Evolutionary conservation across 2,797 vertebrate genomes (phyloP), one percentile per base, ranked within the genome.

Genomic region (Austrolebias charrua): DNA sequence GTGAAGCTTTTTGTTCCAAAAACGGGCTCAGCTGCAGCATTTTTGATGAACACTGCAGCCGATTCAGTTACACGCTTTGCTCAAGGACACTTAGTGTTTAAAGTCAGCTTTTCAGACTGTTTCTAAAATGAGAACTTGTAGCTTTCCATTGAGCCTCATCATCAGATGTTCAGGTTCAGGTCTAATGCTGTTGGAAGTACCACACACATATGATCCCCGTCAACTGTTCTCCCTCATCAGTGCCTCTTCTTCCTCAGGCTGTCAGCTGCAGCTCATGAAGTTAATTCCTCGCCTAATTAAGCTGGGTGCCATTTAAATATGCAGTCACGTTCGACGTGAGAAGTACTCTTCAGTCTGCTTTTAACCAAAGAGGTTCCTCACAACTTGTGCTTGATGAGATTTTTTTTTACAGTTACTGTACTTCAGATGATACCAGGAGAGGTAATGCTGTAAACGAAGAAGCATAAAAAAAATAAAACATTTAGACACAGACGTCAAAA

Each of bases 241-340:
- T 69, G 74, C 46, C 48, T 70, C 49, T 29, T 76, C 73, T 76
- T 71, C 81, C 72, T 20, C 48, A 35, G 69, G 69, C 78, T 80
- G 76, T 73, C 80, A 78, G 71, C 77, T 82, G 63, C 50, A 35
- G 72, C 84, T 82, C 73, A 61, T 12, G 60, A 56, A 63, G 74
- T 68, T 85, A 80, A 90, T 86, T 82, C 82, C 60, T 63, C 54
- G 51, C 35, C 70, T 88, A 87, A 86, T 81, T 86, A 81, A 82
- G 78, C 64, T 65, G 62, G 69, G 65, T 81, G 77, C 61, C 75
- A 75, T 66, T 84, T 77, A 76, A 53, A 75, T 69, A 67, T 71
- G 66, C 72, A 76, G 70, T 69, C 56, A 54, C 61, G 61, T 76
- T 71, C 60, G 38, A 49, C 52, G 53, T 42, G 73, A 33, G 60